Conservation (phyloP, 2,113 vertebrate species). For the Puntigrus tetrazona region DNA sequence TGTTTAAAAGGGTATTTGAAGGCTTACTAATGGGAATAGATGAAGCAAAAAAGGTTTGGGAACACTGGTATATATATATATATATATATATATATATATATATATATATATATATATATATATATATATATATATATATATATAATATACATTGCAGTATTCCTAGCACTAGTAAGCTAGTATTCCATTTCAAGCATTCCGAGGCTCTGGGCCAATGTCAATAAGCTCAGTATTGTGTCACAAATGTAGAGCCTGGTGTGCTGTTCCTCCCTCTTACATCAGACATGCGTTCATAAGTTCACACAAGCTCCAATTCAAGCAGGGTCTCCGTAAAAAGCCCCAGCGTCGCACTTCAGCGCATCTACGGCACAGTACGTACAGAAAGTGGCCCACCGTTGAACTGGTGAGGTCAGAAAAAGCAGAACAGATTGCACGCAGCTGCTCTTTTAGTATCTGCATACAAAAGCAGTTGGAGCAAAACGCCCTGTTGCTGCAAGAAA, state of each 20-base stretch:
- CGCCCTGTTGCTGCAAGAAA: slow-evolving; percentile 8
- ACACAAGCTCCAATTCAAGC: neutral
- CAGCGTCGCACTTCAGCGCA: neutral
- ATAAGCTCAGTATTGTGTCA: neutral
- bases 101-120: neutral
- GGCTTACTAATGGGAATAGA: neutral
- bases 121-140: neutral
- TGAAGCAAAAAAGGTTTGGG: neutral
- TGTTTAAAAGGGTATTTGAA: neutral
- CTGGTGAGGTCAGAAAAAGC: slow-evolving; percentile 15
- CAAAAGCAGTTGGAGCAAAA: slow-evolving; percentile 10
- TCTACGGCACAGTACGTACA: neutral
- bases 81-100: neutral
- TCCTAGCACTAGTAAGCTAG: neutral
- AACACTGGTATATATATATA: neutral
- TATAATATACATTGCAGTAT: neutral
- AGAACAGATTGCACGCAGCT: slow-evolving; percentile 35
- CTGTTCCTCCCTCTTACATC: slow-evolving; percentile 6
- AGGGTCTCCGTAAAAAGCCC: neutral
- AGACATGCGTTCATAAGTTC: slow-evolving; percentile 6
- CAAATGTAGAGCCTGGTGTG: neutral
- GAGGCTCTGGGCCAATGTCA: neutral
- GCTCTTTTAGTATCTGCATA: slow-evolving; percentile 27
- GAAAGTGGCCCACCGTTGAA: neutral
- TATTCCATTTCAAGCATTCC: neutral